Conservation (phyloP, 2,113 vertebrate genomes). For the Triplophysa dalaica region DNA sequence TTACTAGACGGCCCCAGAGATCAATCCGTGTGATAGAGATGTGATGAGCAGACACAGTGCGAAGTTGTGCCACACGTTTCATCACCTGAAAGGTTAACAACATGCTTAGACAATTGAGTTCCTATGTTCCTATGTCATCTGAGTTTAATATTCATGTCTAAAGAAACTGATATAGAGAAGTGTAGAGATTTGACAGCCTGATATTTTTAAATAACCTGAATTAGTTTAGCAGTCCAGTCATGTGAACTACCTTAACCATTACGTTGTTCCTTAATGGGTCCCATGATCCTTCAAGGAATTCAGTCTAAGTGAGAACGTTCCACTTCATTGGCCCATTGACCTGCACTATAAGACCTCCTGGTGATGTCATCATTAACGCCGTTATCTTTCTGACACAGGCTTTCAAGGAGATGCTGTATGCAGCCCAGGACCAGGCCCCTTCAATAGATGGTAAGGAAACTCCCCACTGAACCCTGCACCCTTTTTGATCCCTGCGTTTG, state of each 20-base stretch:
- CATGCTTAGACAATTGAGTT: conserved; percentile 32
- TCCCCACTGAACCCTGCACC: not conserved
- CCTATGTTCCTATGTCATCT: conserved; percentile 39
- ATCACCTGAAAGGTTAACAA: conserved; percentile 54
- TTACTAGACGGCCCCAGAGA: not conserved
- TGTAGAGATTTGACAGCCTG: not conserved
- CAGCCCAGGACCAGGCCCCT: conserved; percentile 96
- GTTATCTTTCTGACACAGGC: conserved; percentile 76
- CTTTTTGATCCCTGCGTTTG: not conserved
- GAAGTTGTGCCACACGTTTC: conserved; percentile 48
- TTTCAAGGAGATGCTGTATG: conserved; percentile 98
- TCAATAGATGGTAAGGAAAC: conserved; percentile 93
- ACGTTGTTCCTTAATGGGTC: conserved; percentile 2
- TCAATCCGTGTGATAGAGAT: not conserved
- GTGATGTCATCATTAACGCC: conserved; percentile 12
- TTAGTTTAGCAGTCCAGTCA: not conserved
- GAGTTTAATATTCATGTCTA: not conserved
- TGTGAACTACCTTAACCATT: not conserved
- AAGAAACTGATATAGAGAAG: not conserved
- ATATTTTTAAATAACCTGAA: not conserved
- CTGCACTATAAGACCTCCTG: not conserved
- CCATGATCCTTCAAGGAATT: not conserved
- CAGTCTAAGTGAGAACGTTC: not conserved
- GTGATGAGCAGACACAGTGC: conserved; percentile 28
- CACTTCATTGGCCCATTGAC: not conserved